These are phyloP conservation scores for Drosophila lacicola DNA, from an alignment of 2,888 invertebrate genomes.

Conservation along the genomic window DNA sequence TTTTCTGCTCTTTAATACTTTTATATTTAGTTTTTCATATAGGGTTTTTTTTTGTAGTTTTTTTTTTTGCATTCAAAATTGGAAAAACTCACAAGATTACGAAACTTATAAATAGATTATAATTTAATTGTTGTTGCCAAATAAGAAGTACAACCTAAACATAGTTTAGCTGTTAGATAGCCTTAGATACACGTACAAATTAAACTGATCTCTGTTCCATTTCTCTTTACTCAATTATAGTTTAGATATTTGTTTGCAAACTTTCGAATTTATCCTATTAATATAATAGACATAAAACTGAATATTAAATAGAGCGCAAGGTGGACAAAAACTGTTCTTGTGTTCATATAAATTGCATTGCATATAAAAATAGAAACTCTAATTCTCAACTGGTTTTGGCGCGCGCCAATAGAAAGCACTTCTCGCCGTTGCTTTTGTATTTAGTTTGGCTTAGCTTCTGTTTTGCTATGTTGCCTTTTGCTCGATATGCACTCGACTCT, in stretches of 20 bases:
- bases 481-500: conserved; percentile 8
- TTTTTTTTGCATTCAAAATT: conserved; percentile 47
- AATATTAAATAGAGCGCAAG: conserved; percentile 42
- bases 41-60: conserved; percentile 32
- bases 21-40: conserved; percentile 46
- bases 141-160: conserved; percentile 42
- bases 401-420: background rate
- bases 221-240: conserved; percentile 5
- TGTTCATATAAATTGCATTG: conserved; percentile 49
- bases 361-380: conserved; percentile 76
- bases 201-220: conserved; percentile 25
- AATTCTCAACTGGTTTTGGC: conserved; percentile 36
- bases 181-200: conserved; percentile 28
- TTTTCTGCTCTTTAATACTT: conserved; percentile 50
- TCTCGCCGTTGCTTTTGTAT: conserved; percentile 2
- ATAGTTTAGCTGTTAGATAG: conserved; percentile 32
- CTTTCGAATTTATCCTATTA: conserved; percentile 64
- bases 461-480: conserved; percentile 54
- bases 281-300: conserved; percentile 77
- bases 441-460: conserved; percentile 56
- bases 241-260: conserved; percentile 12
- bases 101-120: conserved; percentile 61
- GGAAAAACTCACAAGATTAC: conserved; percentile 58
- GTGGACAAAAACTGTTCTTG: conserved; percentile 37
- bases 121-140: conserved; percentile 52